Conservation (phyloP, 2,797 vertebrate genomes). For the Philypnodon macrostomus region DNA sequence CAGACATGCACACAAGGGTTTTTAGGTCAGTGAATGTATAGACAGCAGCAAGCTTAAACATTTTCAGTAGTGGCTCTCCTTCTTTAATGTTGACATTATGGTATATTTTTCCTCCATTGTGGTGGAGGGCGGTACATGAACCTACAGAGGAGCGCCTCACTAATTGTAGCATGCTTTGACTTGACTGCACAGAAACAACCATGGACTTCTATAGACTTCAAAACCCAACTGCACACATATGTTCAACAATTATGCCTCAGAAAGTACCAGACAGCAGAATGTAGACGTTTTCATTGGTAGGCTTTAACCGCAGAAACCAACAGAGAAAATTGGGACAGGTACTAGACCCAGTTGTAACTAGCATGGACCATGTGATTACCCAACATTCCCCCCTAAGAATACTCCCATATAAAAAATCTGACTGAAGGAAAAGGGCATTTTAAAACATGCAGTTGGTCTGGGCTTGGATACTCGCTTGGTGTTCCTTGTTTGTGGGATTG, state of each 20-base stretch:
- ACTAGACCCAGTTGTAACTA: conserved; percentile 36
- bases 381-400: conserved; percentile 28
- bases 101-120: conserved; percentile 7
- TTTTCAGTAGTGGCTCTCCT: background rate
- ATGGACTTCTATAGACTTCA: conserved; percentile 4
- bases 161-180: conserved; percentile 29
- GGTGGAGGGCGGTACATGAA: conserved; percentile 8
- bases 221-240: conserved; percentile 14
- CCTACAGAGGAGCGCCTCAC: conserved; percentile 8
- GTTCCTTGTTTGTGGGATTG: conserved; percentile 40
- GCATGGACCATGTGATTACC: conserved; percentile 48
- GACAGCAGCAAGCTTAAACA: too few relatives aligned
- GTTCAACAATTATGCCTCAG: conserved; percentile 22
- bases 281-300: conserved; percentile 31
- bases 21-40: too few relatives aligned
- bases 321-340: conserved; percentile 40
- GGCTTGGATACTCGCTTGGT: conserved; percentile 44
- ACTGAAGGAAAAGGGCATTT: conserved; percentile 32
- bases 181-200: conserved; percentile 15
- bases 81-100: conserved; percentile 9
- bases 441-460: conserved; percentile 54
- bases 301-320: conserved; percentile 55
- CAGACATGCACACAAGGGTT: too few relatives aligned
- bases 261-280: conserved; percentile 47
- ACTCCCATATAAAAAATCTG: conserved; percentile 47